Evolutionary conservation across 1,140 invertebrate genomes (phyloP).

Genomic region (Drosophila nigrodunni): DNA sequence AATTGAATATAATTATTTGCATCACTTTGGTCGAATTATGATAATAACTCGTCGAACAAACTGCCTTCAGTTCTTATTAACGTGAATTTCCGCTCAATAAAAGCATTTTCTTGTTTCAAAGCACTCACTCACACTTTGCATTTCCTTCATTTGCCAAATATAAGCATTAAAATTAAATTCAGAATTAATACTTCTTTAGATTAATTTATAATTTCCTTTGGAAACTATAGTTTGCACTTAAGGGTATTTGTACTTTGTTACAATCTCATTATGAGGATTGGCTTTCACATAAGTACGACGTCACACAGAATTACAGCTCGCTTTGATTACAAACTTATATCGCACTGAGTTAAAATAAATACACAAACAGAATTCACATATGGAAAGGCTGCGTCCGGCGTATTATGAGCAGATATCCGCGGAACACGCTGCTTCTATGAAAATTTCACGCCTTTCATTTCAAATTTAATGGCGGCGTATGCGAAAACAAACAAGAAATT

Average conservation of each 20-base stretch:
- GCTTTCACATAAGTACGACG: slow-evolving; percentile 19
- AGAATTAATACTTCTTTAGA: slow-evolving; percentile 32
- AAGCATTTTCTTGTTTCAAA: slow-evolving; percentile 15
- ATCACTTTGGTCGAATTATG: slow-evolving; percentile 33
- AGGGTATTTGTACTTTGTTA: slow-evolving; percentile 5
- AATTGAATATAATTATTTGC: neutral
- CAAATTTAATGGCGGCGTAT: slow-evolving; percentile 61
- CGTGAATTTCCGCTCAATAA: slow-evolving; percentile 26
- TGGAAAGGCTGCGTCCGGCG: slow-evolving; percentile 61
- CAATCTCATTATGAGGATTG: slow-evolving; percentile 22
- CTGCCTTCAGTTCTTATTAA: slow-evolving; percentile 20
- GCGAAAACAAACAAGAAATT: slow-evolving; percentile 60
- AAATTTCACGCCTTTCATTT: slow-evolving; percentile 63
- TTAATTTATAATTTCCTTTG: slow-evolving; percentile 33
- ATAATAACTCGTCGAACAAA: slow-evolving; percentile 43
- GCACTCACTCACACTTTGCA: slow-evolving; percentile 23
- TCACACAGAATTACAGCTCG: slow-evolving; percentile 52
- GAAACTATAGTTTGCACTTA: neutral
- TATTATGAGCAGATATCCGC: slow-evolving; percentile 62
- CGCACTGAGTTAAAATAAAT: slow-evolving; percentile 16
- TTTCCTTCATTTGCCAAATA: slow-evolving; percentile 9
- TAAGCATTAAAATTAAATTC: slow-evolving; percentile 23
- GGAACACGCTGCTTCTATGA: slow-evolving; percentile 37
- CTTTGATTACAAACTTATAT: slow-evolving; percentile 51
- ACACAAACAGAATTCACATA: slow-evolving; percentile 55